Conservation (phyloP, 23 tunicate species). For the Pegea sp. region DNA sequence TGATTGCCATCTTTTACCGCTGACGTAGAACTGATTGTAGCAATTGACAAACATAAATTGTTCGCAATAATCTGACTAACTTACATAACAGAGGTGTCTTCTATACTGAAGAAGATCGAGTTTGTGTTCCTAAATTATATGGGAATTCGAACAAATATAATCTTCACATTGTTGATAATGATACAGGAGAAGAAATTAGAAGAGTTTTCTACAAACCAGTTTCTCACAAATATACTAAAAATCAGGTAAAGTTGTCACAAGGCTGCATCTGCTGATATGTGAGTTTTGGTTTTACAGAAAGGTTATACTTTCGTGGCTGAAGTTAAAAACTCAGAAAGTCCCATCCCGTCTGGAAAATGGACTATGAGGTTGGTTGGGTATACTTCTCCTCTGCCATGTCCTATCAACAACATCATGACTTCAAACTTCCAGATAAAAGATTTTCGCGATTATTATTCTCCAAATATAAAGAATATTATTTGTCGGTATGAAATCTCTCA, state of each 20-base stretch:
- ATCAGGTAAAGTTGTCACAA: constrained; percentile 15
- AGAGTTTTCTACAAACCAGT: constrained; percentile 67
- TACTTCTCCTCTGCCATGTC: constrained; percentile 25
- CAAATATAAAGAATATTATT: constrained; percentile 26
- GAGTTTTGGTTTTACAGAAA: constrained; percentile 12
- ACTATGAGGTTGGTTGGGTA: constrained; percentile 59
- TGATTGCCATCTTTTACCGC: too few relatives aligned
- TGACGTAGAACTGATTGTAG: too few relatives aligned
- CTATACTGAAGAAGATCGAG: constrained; percentile 29
- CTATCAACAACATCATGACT: constrained; percentile 20
- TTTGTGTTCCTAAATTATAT: constrained; percentile 64
- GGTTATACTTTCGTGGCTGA: constrained; percentile 83
- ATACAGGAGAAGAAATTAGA: constrained; percentile 36
- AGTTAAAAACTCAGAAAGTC: constrained; percentile 41
- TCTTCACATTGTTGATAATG: constrained; percentile 66
- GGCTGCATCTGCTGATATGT: neutral
- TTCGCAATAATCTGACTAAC: neutral
- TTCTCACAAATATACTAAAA: constrained; percentile 48
- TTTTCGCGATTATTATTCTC: constrained; percentile 48
- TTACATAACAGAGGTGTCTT: constrained; percentile 36
- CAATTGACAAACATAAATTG: neutral
- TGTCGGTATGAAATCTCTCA: constrained; percentile 15
- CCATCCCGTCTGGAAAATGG: constrained; percentile 50
- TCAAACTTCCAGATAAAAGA: constrained; percentile 46
- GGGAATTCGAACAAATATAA: constrained; percentile 30